Evolutionary conservation across 2,113 vertebrate genomes (phyloP), one percentile per base, ranked within the genome.

Genomic region (Sorex araneus): DNA sequence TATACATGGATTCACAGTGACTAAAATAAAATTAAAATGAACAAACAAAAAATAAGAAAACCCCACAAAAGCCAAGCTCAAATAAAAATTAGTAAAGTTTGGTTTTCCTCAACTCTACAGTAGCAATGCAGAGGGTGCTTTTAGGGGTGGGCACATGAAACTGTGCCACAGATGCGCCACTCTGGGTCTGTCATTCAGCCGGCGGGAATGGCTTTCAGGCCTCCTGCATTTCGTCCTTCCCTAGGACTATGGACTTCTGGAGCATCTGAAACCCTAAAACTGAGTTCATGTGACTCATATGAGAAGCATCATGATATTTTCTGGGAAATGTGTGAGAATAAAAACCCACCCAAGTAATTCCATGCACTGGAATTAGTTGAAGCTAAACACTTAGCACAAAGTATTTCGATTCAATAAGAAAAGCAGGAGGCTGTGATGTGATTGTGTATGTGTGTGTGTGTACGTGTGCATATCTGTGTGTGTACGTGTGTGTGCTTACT

Each of bases 361-460:
- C 80, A 74, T 2, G 18, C 30, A 70, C 28, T 63, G 66, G 30
- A 77, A 34, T 47, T 85, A 73, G 47, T 28, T 63, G 66, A 3
- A 54, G n/a, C 23, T 25, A 28, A 69, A 93, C 77, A n/a, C 23
- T 90, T 9, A 82, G 25, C 30, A 90, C 2, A 83, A 79, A 84
- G 82, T 63, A 73, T 76, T 88, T 86, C 76, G 81, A 34, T 28
- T 69, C 54, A 71, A 57, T 8, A 43, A 91, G 45, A 81, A 63
- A 93, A 82, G 64, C 23, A 86, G 36, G 16, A 57, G 77, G 34
- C 57, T 34, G 57, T 74, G 36, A 74, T 3, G 5, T 5, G 23
- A 19, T 43, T 8, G 40, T 50, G 15, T 8, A 12, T 25, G 2
- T 60, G 34, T 8, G 19, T 6, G 6, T 6, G 30, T 13, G 63